Percentiles rank a stretch among this genome's conserved stretches.
Conservation (phyloP, 2,113 vertebrate genomes). For the Aptenodytes forsteri region DNA sequence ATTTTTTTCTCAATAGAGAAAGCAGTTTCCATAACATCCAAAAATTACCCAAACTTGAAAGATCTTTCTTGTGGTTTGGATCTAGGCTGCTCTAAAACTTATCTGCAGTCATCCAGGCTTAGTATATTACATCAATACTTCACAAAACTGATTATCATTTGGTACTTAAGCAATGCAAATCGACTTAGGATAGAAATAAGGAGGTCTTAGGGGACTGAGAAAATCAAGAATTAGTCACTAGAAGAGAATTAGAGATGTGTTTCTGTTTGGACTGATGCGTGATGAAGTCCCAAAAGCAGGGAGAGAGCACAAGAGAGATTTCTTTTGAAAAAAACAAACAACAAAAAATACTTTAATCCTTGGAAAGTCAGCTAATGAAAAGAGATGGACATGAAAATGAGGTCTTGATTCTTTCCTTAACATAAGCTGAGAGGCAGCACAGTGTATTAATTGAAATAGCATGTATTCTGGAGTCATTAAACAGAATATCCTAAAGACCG, state of each 20-base stretch:
- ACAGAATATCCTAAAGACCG: not conserved
- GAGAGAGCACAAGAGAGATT: not conserved
- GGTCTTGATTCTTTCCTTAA: not conserved
- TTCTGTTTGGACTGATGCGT: not conserved
- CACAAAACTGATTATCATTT: conserved; percentile 41
- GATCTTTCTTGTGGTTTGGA: not conserved
- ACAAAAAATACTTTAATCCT: not conserved
- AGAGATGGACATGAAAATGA: not conserved
- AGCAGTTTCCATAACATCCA: not conserved
- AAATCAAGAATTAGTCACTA: conserved; percentile 8
- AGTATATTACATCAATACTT: conserved; percentile 15
- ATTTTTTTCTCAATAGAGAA: not conserved
- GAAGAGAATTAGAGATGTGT: conserved; percentile 17
- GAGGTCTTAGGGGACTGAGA: conserved; percentile 24
- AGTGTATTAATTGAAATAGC: not conserved
- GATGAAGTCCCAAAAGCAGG: not conserved
- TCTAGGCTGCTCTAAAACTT: not conserved
- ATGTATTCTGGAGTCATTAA: not conserved
- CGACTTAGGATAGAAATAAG: conserved; percentile 39
- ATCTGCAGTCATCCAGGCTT: not conserved
- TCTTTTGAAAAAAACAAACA: not conserved
- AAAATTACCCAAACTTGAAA: not conserved
- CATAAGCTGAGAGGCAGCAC: not conserved
- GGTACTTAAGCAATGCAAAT: conserved; percentile 34
- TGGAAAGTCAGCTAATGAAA: conserved; percentile 27